phyloP scores from a whole-genome alignment of 2,113 vertebrate species.

The Gasterosteus nipponicus region DNA sequence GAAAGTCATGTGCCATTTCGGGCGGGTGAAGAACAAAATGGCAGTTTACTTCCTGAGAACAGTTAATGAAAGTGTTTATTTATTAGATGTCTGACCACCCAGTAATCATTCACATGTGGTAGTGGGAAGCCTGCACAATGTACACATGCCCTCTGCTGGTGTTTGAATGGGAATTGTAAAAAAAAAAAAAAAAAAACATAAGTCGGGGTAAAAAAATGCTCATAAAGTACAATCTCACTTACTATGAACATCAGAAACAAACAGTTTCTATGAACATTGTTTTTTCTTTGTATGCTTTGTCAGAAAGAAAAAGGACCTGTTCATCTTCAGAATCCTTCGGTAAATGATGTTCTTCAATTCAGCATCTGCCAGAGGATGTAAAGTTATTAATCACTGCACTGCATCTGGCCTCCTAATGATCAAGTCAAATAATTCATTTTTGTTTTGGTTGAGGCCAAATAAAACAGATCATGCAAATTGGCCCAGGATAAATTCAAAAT shows the following conservation, averaged over 20 bases:
- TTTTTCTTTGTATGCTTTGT: background rate
- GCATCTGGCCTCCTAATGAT: constrained; percentile 5
- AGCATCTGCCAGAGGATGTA: background rate
- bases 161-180: too few species aligned
- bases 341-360: background rate
- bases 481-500: background rate
- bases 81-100: constrained; percentile 8
- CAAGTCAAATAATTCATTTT: background rate
- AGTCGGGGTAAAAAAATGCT: background rate
- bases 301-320: background rate
- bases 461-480: background rate
- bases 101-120: constrained; percentile 2
- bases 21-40: background rate
- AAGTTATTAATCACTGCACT: background rate
- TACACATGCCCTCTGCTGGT: background rate
- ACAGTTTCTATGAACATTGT: too few species aligned
- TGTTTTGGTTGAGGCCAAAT: constrained; percentile 2
- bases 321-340: background rate
- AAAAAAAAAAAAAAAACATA: background rate
- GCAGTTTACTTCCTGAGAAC: constrained; percentile 5
- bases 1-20: background rate
- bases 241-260: background rate
- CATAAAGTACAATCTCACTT: background rate
- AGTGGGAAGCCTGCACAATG: background rate
- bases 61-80: constrained; percentile 4